These are phyloP conservation scores for Serrognathus titanus DNA, from an alignment of 2,888 invertebrate genomes.

Conservation along the genomic window DNA sequence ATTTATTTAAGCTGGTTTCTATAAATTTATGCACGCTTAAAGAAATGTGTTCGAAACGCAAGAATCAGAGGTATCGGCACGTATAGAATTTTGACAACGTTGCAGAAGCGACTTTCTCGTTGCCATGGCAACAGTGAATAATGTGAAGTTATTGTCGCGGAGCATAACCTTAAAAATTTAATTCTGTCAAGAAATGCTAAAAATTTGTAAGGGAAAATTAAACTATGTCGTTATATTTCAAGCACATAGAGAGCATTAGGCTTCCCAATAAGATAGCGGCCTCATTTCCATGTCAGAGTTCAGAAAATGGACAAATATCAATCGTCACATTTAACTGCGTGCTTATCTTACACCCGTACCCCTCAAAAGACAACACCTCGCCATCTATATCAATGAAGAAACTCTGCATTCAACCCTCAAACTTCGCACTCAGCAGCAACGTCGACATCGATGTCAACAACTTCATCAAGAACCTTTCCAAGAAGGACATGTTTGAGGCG, in stretches of 20 bases:
- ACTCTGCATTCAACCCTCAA: conserved; percentile 27
- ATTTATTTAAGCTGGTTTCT: no score
- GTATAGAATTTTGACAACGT: no score
- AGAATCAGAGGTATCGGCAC: no score
- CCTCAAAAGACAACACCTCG: conserved; percentile 28
- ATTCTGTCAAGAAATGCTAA: background rate
- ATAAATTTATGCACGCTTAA: no score
- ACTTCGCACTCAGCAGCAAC: conserved; percentile 30
- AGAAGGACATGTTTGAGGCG: conserved; percentile 34
- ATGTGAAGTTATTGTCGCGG: no score
- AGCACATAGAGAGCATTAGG: conserved; percentile 33
- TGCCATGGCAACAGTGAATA: no score
- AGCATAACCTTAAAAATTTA: background rate
- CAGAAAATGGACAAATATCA: conserved; percentile 38
- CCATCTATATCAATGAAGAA: conserved; percentile 34
- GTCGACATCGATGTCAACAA: conserved; percentile 34
- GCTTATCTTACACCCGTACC: conserved; percentile 35
- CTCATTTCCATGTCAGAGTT: conserved; percentile 37
- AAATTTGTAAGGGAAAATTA: background rate
- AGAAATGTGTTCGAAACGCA: no score
- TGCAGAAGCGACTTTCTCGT: no score
- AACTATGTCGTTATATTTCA: conserved; percentile 29
- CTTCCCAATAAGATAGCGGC: conserved; percentile 29
- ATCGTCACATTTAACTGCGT: conserved; percentile 37
- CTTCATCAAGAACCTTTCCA: conserved; percentile 31